phyloP scores from a whole-genome alignment of 2,797 vertebrate genomes.

The Kryptolebias ocellatus region DNA sequence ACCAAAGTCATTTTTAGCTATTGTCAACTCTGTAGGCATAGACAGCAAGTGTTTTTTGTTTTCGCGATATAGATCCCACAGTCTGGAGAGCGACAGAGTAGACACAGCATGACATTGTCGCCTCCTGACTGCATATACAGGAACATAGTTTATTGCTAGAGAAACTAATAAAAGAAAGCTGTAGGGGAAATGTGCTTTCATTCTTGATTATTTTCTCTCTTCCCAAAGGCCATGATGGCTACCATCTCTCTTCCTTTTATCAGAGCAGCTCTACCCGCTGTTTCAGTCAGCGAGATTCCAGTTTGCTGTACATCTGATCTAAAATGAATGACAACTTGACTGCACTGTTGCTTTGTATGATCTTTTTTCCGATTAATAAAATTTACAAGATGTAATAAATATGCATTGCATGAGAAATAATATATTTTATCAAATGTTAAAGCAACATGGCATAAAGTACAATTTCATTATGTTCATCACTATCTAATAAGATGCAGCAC shows the following conservation, averaged over 20 bases:
- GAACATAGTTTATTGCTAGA: constrained; percentile 65
- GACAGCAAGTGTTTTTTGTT: constrained; percentile 49
- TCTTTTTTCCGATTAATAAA: not conserved
- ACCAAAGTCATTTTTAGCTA: constrained; percentile 54
- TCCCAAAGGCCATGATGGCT: constrained; percentile 60
- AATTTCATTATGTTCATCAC: not conserved
- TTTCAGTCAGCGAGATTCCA: constrained; percentile 33
- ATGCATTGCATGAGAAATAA: not conserved
- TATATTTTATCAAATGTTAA: constrained; percentile 1
- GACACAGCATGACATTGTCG: constrained; percentile 41
- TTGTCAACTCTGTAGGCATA: constrained; percentile 37
- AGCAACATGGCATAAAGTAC: not conserved
- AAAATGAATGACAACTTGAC: constrained; percentile 4
- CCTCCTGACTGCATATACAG: constrained; percentile 57
- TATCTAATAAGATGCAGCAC: constrained; percentile 4
- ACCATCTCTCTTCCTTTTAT: constrained; percentile 54
- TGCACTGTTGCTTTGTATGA: not conserved
- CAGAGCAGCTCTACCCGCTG: constrained; percentile 25
- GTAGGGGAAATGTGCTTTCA: constrained; percentile 58
- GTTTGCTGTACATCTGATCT: constrained; percentile 19
- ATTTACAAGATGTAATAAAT: not conserved
- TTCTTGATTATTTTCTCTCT: constrained; percentile 60
- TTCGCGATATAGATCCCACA: constrained; percentile 44
- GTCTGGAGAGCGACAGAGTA: constrained; percentile 26
- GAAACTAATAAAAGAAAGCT: constrained; percentile 73